Conservation (phyloP, 2,797 vertebrate species). For the Coccyzus lansbergi region DNA sequence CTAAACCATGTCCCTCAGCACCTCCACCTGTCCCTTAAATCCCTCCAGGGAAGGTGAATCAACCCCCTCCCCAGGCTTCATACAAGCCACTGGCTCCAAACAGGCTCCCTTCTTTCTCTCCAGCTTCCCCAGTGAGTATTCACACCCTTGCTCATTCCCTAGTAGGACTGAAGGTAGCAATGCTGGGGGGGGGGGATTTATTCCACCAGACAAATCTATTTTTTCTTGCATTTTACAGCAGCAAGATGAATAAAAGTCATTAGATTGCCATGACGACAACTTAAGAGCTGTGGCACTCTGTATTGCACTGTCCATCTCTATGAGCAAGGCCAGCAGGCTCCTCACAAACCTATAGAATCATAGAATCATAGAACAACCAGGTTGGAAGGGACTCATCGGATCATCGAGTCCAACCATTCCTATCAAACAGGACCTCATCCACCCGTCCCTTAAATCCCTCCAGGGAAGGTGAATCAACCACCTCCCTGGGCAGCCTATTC, state of each 20-base stretch:
- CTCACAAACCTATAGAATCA: background rate
- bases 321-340: background rate
- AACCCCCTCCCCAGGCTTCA: no score
- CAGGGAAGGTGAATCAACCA: no score
- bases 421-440: no score
- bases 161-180: background rate
- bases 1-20: no score
- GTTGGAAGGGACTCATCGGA: no score
- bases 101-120: fast-evolving
- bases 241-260: background rate
- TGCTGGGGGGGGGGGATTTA: background rate
- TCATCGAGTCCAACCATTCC: no score
- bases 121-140: fast-evolving
- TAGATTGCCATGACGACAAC: background rate
- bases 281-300: background rate
- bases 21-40: no score
- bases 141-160: background rate
- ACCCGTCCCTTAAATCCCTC: no score
- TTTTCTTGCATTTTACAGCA: background rate
- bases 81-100: background rate
- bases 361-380: no score
- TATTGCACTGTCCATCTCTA: fast-evolving
- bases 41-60: no score
- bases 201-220: background rate
- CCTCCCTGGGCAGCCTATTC: no score